Evolutionary conservation across 2,113 vertebrate genomes (phyloP), one percentile per base, ranked within the genome.

Genomic region (Henicopernis longicauda): DNA sequence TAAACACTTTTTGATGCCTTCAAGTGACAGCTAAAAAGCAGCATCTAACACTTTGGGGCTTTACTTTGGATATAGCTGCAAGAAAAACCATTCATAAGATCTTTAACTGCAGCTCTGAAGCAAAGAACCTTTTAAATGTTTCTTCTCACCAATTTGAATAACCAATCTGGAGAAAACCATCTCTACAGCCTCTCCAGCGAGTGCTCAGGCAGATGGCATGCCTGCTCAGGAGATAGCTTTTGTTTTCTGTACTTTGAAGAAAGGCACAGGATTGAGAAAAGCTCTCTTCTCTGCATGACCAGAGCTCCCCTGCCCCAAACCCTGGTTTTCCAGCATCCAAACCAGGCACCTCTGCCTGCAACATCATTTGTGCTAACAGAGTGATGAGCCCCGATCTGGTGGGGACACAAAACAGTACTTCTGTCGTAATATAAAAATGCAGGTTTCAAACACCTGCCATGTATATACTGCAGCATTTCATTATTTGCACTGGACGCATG

Each of bases 21-120:
- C 71, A 82, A 79, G 57, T 36, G 65, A 79, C 87, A 85, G 52
- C 65, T 89, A 58, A 79, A 93, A 86, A 45, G 67, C 80, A 81
- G 15, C 63, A 66, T 62, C 32, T 32, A 88, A 80, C 49, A 69
- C 49, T 69, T 52, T 1, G 10, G n/a, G 59, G 80, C 45, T 92
- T 89, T 73, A 49, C 50, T 88, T 58, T 26, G 57, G 49, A 40
- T 62, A 88, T 4, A 62, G 69, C 76, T 83, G 32, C 40, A 89
- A 83, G 63, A 80, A 80, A 88, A 82, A 25, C 0, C 25, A 58
- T 62, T 61, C 27, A 7, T 54, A 84, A 91, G 29, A 70, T 50
- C 69, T 74, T 89, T 42, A 81, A 71, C 50, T 36, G 45, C 45
- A 94, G 27, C 40, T 78, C 58, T 8, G 42, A 90, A 80, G 31